Evolutionary conservation across 2,113 vertebrate species (phyloP).

Genomic region (Camelus bactrianus): DNA sequence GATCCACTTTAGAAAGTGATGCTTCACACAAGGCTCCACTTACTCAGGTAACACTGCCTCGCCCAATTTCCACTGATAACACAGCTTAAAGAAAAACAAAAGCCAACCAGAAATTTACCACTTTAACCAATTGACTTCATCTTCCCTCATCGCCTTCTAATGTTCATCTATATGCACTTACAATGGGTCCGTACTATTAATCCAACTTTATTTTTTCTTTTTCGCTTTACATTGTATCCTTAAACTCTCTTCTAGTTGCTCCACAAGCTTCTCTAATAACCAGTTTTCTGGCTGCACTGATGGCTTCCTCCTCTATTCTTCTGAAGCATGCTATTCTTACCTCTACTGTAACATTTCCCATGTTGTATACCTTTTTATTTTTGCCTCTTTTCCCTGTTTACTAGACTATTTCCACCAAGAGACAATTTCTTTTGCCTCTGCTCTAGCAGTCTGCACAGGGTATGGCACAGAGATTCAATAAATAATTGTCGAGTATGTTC

Average conservation of each 20-base stretch:
- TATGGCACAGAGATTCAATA: background rate
- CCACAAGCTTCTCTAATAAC: background rate
- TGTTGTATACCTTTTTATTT: background rate
- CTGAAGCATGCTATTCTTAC: background rate
- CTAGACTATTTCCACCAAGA: background rate
- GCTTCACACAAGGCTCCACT: background rate
- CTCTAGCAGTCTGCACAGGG: background rate
- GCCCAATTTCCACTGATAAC: background rate
- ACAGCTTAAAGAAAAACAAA: background rate
- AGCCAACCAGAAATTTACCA: background rate
- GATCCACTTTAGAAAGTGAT: background rate
- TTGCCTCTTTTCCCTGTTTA: background rate
- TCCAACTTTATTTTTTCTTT: background rate
- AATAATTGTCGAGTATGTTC: constrained; percentile 13
- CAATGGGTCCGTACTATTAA: background rate
- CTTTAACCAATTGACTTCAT: background rate
- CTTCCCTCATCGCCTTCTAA: background rate
- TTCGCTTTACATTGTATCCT: background rate
- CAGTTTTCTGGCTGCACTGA: background rate
- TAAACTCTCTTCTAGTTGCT: background rate
- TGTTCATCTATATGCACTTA: background rate
- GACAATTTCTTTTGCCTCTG: background rate
- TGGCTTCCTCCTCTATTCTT: background rate
- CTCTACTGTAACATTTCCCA: background rate
- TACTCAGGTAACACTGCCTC: background rate